A percentile compares a stretch with the other conserved stretches of the same genome.
These are phyloP conservation scores for Amblyornis subalaris DNA, from an alignment of 2,113 vertebrate species.

Conservation along the genomic window DNA sequence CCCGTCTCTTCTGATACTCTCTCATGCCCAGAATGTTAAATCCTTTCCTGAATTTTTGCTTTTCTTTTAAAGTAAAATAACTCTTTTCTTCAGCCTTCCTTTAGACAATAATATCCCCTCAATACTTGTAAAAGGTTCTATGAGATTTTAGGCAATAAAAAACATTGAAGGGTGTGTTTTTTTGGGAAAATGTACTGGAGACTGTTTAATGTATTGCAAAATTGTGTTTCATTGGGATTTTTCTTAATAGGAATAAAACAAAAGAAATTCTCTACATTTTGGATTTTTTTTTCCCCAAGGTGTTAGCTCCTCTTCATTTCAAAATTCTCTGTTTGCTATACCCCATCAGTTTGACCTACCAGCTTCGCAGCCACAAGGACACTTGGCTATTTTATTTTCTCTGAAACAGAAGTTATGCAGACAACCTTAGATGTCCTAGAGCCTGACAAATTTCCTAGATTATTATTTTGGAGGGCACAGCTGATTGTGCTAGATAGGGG, in stretches of 20 bases:
- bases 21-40: not conserved
- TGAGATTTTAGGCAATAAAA: not conserved
- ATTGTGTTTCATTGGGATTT: not conserved
- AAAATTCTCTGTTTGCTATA: not conserved
- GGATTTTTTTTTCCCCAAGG: not conserved
- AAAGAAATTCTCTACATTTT: not conserved
- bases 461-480: not conserved
- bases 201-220: not conserved
- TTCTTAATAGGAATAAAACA: not conserved
- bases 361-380: not conserved
- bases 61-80: not conserved
- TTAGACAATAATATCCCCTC: not conserved
- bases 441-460: not conserved
- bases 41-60: not conserved
- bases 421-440: not conserved
- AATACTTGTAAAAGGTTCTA: not conserved
- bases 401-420: not conserved
- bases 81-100: not conserved
- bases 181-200: not conserved
- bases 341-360: not conserved
- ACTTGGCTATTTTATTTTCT: not conserved
- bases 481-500: not conserved
- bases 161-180: not conserved
- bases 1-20: not conserved
- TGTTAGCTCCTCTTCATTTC: not conserved